These are phyloP conservation scores for Zaprionus capensis DNA, from an alignment of 1,140 invertebrate genomes.

Conservation along the genomic window DNA sequence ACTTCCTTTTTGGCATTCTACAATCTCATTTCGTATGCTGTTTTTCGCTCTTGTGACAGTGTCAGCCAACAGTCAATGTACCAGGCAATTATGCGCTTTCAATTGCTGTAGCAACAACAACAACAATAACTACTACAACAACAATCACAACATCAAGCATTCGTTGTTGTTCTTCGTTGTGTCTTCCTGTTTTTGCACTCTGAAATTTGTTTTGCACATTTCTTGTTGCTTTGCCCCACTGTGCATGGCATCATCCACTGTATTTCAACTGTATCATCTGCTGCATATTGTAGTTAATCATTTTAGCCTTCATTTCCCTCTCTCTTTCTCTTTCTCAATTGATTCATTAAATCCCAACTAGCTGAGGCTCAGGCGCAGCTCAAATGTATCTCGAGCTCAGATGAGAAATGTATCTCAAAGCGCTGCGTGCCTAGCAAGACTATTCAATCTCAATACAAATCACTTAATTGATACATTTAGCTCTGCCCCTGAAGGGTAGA, in stretches of 20 bases:
- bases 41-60: constrained; percentile 38
- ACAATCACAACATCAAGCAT: background rate
- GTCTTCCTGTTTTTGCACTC: constrained; percentile 14
- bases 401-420: background rate
- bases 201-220: background rate
- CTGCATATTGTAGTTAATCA: constrained; percentile 13
- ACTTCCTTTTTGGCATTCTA: constrained; percentile 71
- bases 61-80: constrained; percentile 44
- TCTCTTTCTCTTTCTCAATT: background rate
- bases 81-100: constrained; percentile 30
- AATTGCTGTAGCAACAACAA: constrained; percentile 28
- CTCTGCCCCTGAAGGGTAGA: background rate
- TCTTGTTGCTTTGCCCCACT: background rate
- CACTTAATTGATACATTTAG: constrained; percentile 72
- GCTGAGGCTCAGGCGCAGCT: background rate
- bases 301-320: constrained; percentile 3
- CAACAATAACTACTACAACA: constrained; percentile 10
- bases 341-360: constrained; percentile 10
- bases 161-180: background rate
- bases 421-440: background rate
- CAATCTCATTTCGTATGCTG: constrained; percentile 36
- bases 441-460: constrained; percentile 46
- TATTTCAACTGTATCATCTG: background rate
- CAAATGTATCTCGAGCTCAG: constrained; percentile 11
- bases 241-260: background rate